phyloP scores from a whole-genome alignment of 2,797 vertebrate species.

The Tragelaphus oryx region DNA sequence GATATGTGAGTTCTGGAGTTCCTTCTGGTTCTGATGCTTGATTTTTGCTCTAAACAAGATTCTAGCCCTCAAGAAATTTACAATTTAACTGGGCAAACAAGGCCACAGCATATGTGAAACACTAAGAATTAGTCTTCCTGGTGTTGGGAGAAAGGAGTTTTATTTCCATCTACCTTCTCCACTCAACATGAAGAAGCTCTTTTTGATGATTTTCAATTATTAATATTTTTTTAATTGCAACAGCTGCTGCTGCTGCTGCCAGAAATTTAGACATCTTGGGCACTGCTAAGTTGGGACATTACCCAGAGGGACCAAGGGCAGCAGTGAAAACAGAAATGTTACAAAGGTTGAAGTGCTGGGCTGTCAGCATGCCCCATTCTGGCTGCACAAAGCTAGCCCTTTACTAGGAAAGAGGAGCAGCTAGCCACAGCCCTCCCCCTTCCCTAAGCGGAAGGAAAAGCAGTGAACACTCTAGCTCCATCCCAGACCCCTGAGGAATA shows the following conservation, averaged over 20 bases:
- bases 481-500: neutral
- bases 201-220: neutral
- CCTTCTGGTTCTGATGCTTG: neutral
- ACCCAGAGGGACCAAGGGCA: neutral
- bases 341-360: conserved; percentile 7
- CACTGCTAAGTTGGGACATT: neutral
- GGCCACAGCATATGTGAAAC: neutral
- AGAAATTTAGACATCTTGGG: conserved; percentile 4
- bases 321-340: conserved; percentile 20
- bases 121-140: neutral
- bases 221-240: neutral
- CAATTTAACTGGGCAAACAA: neutral
- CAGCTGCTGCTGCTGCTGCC: neutral
- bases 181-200: neutral
- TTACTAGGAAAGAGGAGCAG: conserved; percentile 33
- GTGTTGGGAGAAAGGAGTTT: neutral
- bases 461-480: neutral
- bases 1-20: neutral
- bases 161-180: neutral
- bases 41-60: neutral
- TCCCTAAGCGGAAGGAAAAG: neutral
- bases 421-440: neutral
- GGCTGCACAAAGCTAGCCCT: neutral
- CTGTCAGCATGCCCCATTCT: neutral
- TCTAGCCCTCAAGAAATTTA: neutral